Evolutionary conservation across 1,140 invertebrate genomes (phyloP), one percentile per base, ranked within the genome.

Genomic region (Pogonomyrmex californicus): DNA sequence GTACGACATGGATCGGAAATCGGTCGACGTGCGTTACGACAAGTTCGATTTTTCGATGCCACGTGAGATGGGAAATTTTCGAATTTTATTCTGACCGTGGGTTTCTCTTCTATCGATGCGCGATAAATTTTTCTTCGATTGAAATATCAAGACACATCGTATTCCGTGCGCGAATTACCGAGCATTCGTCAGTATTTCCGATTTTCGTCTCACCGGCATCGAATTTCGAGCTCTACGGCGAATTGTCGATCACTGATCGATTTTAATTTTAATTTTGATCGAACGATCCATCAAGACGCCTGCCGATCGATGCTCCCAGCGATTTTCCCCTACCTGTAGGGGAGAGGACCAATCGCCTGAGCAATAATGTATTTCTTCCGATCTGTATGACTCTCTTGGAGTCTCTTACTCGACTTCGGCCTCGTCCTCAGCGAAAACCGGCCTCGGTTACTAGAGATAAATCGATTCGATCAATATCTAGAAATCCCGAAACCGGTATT

Each of bases 251-350:
- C 10, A n/a, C 23, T 23, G 33, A 49, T 49, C 14, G 38, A 23
- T 77, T 47, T 62, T 66, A 2, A 60, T 60, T 60, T 23, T 23
- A 23, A 23, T 23, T 44, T 60, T 33, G 30, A 12, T 5, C 51
- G 4, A 73, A 73, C 47, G n/a, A 68, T 79, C 23, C 30, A 71
- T 4, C 36, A 33, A 79, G 14, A 82, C 30, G 66, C 58, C 51
- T 68, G 66, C 49, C 65, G 78, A 73, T 88, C 88, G 73, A 65
- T 85, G 85, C 49, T 82, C 62, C 41, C n/a, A 47, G 14, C 58
- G 51, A 23, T 44, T 54, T 30, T 10, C 14, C 10, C 33, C n/a
- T 23, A 12, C 6, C 38, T 2, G 65, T 33, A 17, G 51, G 47
- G 30, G 38, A 12, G 30, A 71, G 54, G 41, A 82, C 66, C 79